Conservation (phyloP, 2,888 invertebrate genomes). For the Helleia helle region DNA sequence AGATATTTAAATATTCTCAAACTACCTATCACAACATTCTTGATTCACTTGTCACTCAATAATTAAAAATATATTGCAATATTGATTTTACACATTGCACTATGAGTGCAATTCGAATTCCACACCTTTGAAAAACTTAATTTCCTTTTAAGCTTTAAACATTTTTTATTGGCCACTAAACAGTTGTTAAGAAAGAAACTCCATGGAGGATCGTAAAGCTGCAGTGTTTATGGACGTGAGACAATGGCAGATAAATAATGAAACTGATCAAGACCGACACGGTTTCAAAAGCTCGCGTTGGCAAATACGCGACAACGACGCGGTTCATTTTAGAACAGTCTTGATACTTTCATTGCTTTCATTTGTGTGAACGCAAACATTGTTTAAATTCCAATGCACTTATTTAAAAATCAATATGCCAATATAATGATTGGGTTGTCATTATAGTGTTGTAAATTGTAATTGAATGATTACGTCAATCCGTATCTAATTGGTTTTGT, state of each 20-base stretch:
- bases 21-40: no score
- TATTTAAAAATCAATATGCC: no score
- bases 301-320: slow-evolving; percentile 25
- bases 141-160: slow-evolving; percentile 35
- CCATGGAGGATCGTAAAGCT: slow-evolving; percentile 38
- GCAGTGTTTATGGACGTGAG: slow-evolving; percentile 42
- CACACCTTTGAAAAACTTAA: slow-evolving; percentile 39
- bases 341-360: slow-evolving; percentile 7
- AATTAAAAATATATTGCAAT: no score
- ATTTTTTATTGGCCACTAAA: slow-evolving; percentile 43
- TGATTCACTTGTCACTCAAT: no score
- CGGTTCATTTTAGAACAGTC: slow-evolving; percentile 12
- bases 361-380: slow-evolving; percentile 4
- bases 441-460: no score
- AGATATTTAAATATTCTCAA: no score
- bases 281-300: slow-evolving; percentile 20
- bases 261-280: slow-evolving; percentile 43
- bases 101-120: slow-evolving; percentile 10
- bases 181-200: slow-evolving; percentile 44
- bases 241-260: slow-evolving; percentile 67
- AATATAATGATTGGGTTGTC: no score
- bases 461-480: no score
- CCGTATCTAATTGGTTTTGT: no score
- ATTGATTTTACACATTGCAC: slow-evolving; percentile 7
- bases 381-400: slow-evolving; percentile 4